These are phyloP conservation scores for Campoletis sonorensis DNA, from an alignment of 1,140 invertebrate genomes.

Conservation along the genomic window DNA sequence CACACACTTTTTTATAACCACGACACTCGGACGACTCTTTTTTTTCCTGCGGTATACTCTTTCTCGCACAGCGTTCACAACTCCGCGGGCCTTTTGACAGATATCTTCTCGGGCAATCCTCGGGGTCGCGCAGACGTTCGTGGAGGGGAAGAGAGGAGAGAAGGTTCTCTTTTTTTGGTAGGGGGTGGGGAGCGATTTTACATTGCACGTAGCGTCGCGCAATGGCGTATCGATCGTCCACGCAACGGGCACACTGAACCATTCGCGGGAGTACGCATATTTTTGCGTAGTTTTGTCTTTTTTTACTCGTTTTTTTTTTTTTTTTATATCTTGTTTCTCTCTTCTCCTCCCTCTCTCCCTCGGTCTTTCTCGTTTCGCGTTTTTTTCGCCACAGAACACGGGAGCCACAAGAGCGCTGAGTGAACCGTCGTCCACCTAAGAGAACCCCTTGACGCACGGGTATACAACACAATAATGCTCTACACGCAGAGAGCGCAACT, in stretches of 20 bases:
- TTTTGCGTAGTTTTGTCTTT: conserved; percentile 46
- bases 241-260: conserved; percentile 58
- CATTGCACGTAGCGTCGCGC: conserved; percentile 65
- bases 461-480: conserved; percentile 53
- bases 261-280: conserved; percentile 64
- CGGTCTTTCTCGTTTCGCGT: not conserved
- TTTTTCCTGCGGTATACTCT: not conserved
- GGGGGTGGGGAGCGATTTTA: conserved; percentile 56
- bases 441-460: conserved; percentile 49
- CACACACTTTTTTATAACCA: not conserved
- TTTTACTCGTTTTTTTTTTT: not conserved
- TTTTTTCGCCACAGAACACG: conserved; percentile 12
- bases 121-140: conserved; percentile 1
- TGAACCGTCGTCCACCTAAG: conserved; percentile 55
- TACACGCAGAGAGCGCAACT: conserved; percentile 50
- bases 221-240: conserved; percentile 73
- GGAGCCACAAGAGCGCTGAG: conserved; percentile 50
- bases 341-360: not conserved
- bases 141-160: not conserved
- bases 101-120: conserved; percentile 9
- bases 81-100: conserved; percentile 21
- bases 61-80: not conserved
- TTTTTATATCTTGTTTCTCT: not conserved
- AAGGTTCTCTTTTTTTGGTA: not conserved
- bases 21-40: not conserved